phyloP scores from a whole-genome alignment of 2,888 invertebrate species.

The Polydrusus tereticollis region DNA sequence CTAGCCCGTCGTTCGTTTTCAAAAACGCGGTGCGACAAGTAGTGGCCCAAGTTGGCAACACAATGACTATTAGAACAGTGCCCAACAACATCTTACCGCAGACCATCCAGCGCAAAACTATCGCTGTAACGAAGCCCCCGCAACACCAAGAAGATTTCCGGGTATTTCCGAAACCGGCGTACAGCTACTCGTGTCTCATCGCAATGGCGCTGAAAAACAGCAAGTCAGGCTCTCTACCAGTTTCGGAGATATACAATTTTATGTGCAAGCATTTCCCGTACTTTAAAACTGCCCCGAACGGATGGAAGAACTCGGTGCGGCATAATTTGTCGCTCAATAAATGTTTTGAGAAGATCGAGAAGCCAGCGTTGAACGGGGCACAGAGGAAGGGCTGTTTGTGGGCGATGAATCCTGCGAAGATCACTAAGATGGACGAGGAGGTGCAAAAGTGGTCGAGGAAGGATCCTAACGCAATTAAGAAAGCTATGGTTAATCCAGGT shows the following conservation, averaged over 20 bases:
- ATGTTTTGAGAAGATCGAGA: slow-evolving; percentile 98
- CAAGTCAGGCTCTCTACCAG: slow-evolving; percentile 92
- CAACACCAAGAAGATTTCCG: slow-evolving; percentile 69
- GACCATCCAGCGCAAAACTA: slow-evolving; percentile 35
- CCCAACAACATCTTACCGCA: slow-evolving; percentile 48
- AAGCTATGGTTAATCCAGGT: slow-evolving; percentile 95
- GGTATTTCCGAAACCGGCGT: slow-evolving; percentile 94
- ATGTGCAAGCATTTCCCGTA: slow-evolving; percentile 99
- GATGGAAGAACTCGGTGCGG: slow-evolving; percentile 99
- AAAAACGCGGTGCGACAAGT: slow-evolving; percentile 56
- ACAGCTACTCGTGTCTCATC: slow-evolving; percentile 97
- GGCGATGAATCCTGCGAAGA: slow-evolving; percentile 96
- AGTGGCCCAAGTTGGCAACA: slow-evolving; percentile 56
- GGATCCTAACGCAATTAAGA: slow-evolving; percentile 91
- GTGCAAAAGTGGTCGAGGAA: slow-evolving; percentile 98
- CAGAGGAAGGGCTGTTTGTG: slow-evolving; percentile 93
- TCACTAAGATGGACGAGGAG: slow-evolving; percentile 97
- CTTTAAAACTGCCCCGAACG: slow-evolving; percentile 97
- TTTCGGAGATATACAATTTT: slow-evolving; percentile 98
- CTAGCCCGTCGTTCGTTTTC: slow-evolving; percentile 41
- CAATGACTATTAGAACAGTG: slow-evolving; percentile 57
- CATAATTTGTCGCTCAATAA: slow-evolving; percentile 98
- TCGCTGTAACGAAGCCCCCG: slow-evolving; percentile 28
- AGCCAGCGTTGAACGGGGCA: slow-evolving; percentile 88
- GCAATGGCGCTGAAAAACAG: slow-evolving; percentile 98